Evolutionary conservation across 2,888 invertebrate species (phyloP).

Genomic region (Zygaena filipendulae): DNA sequence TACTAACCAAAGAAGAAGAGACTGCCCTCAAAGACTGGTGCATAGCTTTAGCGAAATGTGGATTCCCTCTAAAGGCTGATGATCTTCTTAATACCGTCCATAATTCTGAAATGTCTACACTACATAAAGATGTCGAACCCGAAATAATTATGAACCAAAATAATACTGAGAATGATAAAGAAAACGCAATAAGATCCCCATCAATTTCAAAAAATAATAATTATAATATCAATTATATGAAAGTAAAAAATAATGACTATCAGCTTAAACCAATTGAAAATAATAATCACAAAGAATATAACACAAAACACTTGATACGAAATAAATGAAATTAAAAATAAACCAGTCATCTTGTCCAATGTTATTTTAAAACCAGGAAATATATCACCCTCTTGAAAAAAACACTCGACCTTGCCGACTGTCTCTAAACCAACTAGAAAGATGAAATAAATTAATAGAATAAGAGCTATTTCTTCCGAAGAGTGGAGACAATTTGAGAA

Average conservation of each 20-base stretch:
- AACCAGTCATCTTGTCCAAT: neutral
- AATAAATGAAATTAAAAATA: neutral
- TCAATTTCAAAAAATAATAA: neutral
- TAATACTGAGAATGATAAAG: constrained; percentile 1
- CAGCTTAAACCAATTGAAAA: neutral
- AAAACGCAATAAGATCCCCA: neutral
- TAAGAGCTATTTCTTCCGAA: constrained; percentile 6
- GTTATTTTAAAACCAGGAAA: constrained; percentile 1
- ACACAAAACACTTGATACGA: neutral
- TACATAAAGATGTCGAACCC: neutral
- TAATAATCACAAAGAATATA: neutral
- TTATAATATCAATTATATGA: constrained; percentile 1
- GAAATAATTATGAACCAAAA: constrained; percentile 1
- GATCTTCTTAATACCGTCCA: neutral
- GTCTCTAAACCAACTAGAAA: constrained; percentile 1
- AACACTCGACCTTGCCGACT: constrained; percentile 1
- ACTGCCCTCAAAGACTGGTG: constrained; percentile 3
- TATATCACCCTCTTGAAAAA: constrained; percentile 1
- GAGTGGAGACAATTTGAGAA: constrained; percentile 3
- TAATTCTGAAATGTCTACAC: too few species aligned
- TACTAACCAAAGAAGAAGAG: constrained; percentile 3
- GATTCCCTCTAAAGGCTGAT: neutral
- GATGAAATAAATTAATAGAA: constrained; percentile 4
- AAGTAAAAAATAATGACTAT: constrained; percentile 1
- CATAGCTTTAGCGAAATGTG: neutral